Base-by-base conservation (phyloP, 2,888 invertebrate species). In the Drosophila percnosoma region DNA sequence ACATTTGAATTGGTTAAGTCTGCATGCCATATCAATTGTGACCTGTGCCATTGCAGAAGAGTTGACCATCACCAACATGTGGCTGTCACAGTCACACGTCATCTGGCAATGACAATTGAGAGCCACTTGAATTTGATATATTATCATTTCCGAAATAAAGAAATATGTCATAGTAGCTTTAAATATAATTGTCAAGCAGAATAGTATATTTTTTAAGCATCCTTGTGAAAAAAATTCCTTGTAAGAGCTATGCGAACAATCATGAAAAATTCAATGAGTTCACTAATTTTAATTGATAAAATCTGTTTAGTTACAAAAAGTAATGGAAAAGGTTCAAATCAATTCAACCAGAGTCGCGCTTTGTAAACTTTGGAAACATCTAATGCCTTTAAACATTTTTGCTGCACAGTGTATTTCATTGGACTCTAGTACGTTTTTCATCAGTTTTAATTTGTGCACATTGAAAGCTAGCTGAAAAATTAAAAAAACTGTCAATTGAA, bases 111-210 rank as follows among this genome's bases (percentile, higher is more conserved):
- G 77, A 70, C 66, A 69, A 53, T 10, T 29, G 24, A 51, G 27
- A 38, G 29, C n/a, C n/a, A 24, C 58, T 80, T 58, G 53, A 59
- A 61, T 57, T 55, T 68, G 61, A 66, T 63, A 66, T 57, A 69
- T 53, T 53, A 53, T 52, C 52, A 38, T 40, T 49, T 42, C 1
- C 29, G 2, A 31, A 34, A 24, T 2, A 63, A 36, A 29, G 4
- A 24, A 24, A 45, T 15, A 13, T 21, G 18, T 24, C 33, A n/a
- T 1, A 34, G 29, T 27, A 4, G 40, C 40, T 40, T 21, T 4
- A 57, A 15, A 40, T 57, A 40, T 31, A 40, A 21, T 57, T 29
- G 15, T n/a, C 29, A 3, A 29, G 29, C n/a, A 31, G 15, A 15
- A 55, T 4, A 21, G 3, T 4, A 21, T 6, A 27, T 27, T 13